Base-by-base conservation (phyloP, 2,113 vertebrate genomes). In the Athene noctua region DNA sequence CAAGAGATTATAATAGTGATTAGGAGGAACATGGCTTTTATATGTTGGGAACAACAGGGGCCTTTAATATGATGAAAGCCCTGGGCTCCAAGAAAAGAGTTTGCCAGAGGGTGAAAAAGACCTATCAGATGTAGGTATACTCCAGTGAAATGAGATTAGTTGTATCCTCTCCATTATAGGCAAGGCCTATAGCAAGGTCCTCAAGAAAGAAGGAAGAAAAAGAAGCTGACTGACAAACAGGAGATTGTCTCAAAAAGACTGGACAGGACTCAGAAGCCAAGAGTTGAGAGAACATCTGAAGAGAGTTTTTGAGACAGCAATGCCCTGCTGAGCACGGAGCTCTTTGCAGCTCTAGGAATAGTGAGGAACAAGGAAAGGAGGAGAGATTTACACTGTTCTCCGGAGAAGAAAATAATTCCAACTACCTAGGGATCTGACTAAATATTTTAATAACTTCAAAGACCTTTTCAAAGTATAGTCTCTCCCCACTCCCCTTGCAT, bases 111-210 rank as follows among this genome's bases (percentile, higher is more conserved):
- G 2, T 26, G 4, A 11, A 66, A 74, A 63, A 55, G 6, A 7
- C 15, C 17, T 10, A 17, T 32, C 19, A 61, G 32, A 30, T 5
- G 57, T n/a, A 5, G 15, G 17, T 2, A 25, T 5, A 2, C n/a
- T 52, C 26, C 38, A 40, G 8, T 44, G 12, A 78, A 80, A 54
- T 18, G 30, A 44, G 22, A 5, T 58, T n/a, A 18, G 7, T 20
- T 63, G 1, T 16, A 36, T 59, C 30, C 20, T 11, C 13, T 6
- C 5, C 0, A 0, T 38, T 47, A 51, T 1, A 4, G 14, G 5
- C 3, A 9, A 79, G 12, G 30, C 27, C 23, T 71, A 46, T 40
- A 49, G 19, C 27, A 81, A 90, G 14, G 18, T 11, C 26, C 38
- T 73, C 13, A 11, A 47, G 42, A n/a, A 73, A 72, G 12, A 11